A percentile compares a stretch with the other conserved stretches of the same genome.
phyloP scores from a whole-genome alignment of 64 coral and sea anemone genomes.

The Stichodactyla mertensii region DNA sequence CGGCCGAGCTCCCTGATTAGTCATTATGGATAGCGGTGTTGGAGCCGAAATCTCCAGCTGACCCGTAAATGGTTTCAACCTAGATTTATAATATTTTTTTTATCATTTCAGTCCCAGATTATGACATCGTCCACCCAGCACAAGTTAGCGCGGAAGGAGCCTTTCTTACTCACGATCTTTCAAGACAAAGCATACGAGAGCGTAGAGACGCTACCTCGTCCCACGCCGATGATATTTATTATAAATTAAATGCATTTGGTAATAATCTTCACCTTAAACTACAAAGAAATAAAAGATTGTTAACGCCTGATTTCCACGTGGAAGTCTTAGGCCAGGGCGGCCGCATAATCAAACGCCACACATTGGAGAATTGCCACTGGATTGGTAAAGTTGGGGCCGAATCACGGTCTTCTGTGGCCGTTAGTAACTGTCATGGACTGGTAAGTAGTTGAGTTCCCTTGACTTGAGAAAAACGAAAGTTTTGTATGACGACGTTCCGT shows the following conservation, averaged over 20 bases:
- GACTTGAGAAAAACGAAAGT: no score
- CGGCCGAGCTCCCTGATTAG: no score
- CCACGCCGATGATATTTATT: conserved; percentile 65
- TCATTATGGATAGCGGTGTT: no score
- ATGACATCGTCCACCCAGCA: conserved; percentile 65
- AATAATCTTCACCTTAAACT: conserved; percentile 78
- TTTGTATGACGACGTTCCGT: no score
- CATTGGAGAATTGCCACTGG: conserved; percentile 91
- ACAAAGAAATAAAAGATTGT: conserved; percentile 72
- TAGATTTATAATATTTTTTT: no score
- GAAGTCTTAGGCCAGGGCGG: conserved; percentile 84
- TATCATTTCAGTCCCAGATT: conserved; percentile 76
- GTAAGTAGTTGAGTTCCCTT: conserved; percentile 35
- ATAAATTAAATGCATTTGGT: conserved; percentile 82
- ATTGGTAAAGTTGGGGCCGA: conserved; percentile 59
- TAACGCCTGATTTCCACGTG: conserved; percentile 76
- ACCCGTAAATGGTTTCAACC: no score
- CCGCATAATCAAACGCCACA: conserved; percentile 77
- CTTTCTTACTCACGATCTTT: conserved; percentile 80
- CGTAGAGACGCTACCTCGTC: conserved; percentile 41
- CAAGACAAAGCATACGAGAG: conserved; percentile 66
- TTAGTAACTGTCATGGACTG: conserved; percentile 83
- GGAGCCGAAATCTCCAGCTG: no score
- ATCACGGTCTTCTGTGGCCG: conserved; percentile 57
- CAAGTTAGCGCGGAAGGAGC: conserved; percentile 64